A percentile compares a stretch with the other conserved stretches of the same genome.
These are phyloP conservation scores for Zaprionus camerounensis DNA, from an alignment of 1,140 invertebrate genomes.

Conservation along the genomic window DNA sequence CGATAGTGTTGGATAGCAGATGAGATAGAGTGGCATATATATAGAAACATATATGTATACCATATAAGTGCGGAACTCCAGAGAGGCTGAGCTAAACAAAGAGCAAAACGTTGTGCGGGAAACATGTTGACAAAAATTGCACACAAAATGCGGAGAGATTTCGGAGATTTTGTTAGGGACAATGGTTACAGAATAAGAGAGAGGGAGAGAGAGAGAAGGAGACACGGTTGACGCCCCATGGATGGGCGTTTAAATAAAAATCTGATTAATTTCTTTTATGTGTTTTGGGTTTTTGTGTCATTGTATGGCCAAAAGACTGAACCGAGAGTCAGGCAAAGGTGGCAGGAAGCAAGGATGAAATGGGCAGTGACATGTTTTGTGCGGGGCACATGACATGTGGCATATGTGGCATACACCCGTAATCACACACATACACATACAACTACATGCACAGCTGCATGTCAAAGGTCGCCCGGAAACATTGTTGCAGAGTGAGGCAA, in stretches of 20 bases:
- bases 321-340: slow-evolving; percentile 50
- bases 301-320: slow-evolving; percentile 55
- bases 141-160: slow-evolving; percentile 57
- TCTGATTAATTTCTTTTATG: slow-evolving; percentile 82
- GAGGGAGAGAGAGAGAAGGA: neutral
- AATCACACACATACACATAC: slow-evolving; percentile 8
- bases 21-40: slow-evolving; percentile 10
- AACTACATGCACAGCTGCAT: slow-evolving; percentile 55
- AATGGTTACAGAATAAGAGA: slow-evolving; percentile 53
- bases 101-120: slow-evolving; percentile 49
- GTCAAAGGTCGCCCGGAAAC: slow-evolving; percentile 53
- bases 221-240: slow-evolving; percentile 39
- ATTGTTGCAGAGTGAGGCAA: slow-evolving; percentile 24
- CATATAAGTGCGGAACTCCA: slow-evolving; percentile 4
- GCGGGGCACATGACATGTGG: slow-evolving; percentile 57
- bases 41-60: neutral
- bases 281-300: slow-evolving; percentile 67
- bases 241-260: slow-evolving; percentile 80
- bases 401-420: slow-evolving; percentile 42
- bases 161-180: slow-evolving; percentile 58
- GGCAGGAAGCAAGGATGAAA: slow-evolving; percentile 67
- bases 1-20: slow-evolving; percentile 28
- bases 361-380: slow-evolving; percentile 73
- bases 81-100: slow-evolving; percentile 29
- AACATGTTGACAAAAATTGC: slow-evolving; percentile 81